These are phyloP conservation scores for Polydrusus tereticollis DNA, from an alignment of 2,888 invertebrate species.

Conservation along the genomic window DNA sequence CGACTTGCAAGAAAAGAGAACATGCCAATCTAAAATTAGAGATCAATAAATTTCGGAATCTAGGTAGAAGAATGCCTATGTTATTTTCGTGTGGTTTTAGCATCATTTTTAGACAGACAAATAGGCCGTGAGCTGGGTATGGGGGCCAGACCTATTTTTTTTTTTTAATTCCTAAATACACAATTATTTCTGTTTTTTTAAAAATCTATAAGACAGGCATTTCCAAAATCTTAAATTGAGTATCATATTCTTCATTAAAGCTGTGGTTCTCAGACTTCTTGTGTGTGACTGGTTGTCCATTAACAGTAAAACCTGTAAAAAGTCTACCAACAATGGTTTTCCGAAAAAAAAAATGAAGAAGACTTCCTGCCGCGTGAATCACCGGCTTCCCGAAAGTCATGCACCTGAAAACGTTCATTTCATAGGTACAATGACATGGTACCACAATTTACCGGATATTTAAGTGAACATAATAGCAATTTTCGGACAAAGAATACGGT, in stretches of 20 bases:
- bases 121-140: neutral
- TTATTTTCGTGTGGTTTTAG: neutral
- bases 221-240: too few relatives aligned
- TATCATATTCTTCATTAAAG: too few relatives aligned
- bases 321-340: neutral
- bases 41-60: neutral
- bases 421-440: slow-evolving; percentile 14
- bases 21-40: slow-evolving; percentile 15
- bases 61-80: neutral
- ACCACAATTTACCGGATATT: slow-evolving; percentile 26
- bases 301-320: slow-evolving; percentile 1
- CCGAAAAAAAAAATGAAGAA: neutral
- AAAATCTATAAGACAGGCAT: too few relatives aligned
- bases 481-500: slow-evolving; percentile 41
- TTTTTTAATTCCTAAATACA: too few relatives aligned
- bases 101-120: neutral
- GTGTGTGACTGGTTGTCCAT: too few relatives aligned
- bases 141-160: neutral
- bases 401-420: slow-evolving; percentile 24
- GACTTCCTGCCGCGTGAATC: slow-evolving; percentile 24
- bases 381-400: slow-evolving; percentile 19
- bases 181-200: too few relatives aligned
- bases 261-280: too few relatives aligned
- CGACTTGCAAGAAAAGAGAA: neutral
- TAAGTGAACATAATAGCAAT: slow-evolving; percentile 3